Conservation (phyloP, 2,888 invertebrate species). For the Drosophila infuscata region DNA sequence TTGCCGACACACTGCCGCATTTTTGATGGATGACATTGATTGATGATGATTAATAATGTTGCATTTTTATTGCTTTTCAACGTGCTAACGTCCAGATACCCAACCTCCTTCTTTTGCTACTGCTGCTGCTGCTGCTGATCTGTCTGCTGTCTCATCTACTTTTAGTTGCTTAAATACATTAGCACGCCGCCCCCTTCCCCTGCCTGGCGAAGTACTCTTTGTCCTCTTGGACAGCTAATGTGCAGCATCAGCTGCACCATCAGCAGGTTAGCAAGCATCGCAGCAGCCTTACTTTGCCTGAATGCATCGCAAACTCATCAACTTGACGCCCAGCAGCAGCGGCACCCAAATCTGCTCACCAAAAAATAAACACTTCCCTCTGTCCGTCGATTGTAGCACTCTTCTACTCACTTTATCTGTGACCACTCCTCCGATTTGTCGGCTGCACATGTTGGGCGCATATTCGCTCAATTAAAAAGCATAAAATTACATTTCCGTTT, state of each 20-base stretch:
- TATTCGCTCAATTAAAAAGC: constrained; percentile 81
- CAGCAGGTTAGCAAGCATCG: constrained; percentile 36
- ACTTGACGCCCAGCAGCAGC: constrained; percentile 22
- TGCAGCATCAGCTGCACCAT: constrained; percentile 53
- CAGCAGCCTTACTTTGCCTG: constrained; percentile 58
- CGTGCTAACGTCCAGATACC: constrained; percentile 31
- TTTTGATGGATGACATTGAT: constrained; percentile 84
- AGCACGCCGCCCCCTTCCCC: constrained; percentile 28
- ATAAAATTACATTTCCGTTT: constrained; percentile 80
- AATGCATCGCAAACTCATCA: constrained; percentile 78
- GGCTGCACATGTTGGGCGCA: constrained; percentile 70
- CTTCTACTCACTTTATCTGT: background rate
- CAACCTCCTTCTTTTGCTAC: background rate
- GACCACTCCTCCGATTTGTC: constrained; percentile 6
- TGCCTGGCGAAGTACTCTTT: constrained; percentile 17
- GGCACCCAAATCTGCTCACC: background rate
- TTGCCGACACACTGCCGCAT: constrained; percentile 47
- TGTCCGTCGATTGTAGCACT: constrained; percentile 1
- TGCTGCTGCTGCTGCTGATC: background rate
- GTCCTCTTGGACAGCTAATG: constrained; percentile 44
- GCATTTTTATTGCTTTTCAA: constrained; percentile 84
- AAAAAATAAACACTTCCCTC: constrained; percentile 3
- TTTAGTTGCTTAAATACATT: constrained; percentile 65
- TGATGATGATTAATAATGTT: constrained; percentile 85
- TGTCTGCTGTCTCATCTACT: constrained; percentile 36